phyloP scores from a whole-genome alignment of 2,113 vertebrate species.

The Neomonachus schauinslandi region DNA sequence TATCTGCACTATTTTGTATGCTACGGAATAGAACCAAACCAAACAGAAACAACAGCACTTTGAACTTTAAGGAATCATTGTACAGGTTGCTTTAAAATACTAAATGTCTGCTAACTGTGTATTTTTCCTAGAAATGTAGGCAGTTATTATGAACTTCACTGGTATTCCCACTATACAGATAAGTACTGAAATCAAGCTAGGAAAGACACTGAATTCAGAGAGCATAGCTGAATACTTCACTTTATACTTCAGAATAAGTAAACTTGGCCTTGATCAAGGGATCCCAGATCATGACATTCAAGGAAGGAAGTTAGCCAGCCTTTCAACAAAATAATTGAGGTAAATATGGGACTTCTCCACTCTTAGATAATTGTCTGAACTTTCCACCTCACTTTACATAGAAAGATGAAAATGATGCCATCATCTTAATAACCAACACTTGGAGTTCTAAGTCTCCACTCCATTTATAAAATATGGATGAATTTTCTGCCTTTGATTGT shows the following conservation, averaged over 20 bases:
- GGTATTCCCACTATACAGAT: neutral
- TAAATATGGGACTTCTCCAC: neutral
- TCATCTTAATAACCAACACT: conserved; percentile 62
- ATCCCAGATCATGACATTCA: neutral
- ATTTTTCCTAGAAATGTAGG: conserved; percentile 11
- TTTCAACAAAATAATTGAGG: neutral
- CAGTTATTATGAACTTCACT: neutral
- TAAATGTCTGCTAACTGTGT: neutral
- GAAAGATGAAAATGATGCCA: neutral
- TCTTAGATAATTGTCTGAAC: neutral
- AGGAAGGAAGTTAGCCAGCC: neutral
- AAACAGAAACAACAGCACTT: conserved; percentile 57
- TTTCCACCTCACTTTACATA: neutral
- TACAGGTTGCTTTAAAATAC: conserved; percentile 54
- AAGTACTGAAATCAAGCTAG: neutral
- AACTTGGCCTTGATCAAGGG: neutral
- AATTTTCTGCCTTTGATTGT: conserved; percentile 62
- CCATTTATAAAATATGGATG: conserved; percentile 56
- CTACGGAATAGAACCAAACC: neutral
- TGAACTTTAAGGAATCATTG: conserved; percentile 51
- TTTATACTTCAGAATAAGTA: neutral
- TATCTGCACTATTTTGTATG: conserved; percentile 38
- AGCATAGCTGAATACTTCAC: neutral
- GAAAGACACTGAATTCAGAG: neutral
- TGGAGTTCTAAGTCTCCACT: neutral